These are phyloP conservation scores for Drosophila cognata DNA, from an alignment of 2,888 invertebrate species.

Conservation along the genomic window DNA sequence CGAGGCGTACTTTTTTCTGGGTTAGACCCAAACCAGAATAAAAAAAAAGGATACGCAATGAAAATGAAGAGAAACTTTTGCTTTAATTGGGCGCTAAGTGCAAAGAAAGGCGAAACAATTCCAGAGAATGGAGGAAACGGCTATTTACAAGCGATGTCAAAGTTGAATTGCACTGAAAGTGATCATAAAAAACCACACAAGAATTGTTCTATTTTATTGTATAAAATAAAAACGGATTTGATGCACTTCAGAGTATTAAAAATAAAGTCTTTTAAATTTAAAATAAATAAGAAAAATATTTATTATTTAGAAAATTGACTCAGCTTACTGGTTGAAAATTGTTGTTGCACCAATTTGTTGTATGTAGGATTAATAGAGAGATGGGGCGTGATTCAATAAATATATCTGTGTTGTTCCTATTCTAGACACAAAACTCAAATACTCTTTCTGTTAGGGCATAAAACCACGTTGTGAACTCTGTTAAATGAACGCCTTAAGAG, in stretches of 20 bases:
- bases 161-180: conserved; percentile 12
- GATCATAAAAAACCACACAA: not conserved
- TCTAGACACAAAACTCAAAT: not conserved
- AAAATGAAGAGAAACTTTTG: conserved; percentile 66
- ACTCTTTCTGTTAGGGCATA: conserved; percentile 7
- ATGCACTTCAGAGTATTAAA: not conserved
- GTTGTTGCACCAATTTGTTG: not conserved
- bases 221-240: not conserved
- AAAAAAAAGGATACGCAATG: conserved; percentile 52
- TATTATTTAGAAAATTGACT: not conserved
- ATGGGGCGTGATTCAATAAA: not conserved
- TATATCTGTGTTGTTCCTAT: not conserved
- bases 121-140: not conserved
- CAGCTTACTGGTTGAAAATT: not conserved
- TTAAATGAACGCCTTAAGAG: conserved; percentile 12
- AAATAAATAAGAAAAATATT: not conserved
- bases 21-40: conserved; percentile 35
- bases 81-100: conserved; percentile 79
- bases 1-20: conserved; percentile 77
- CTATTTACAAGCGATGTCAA: not conserved
- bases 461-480: conserved; percentile 13
- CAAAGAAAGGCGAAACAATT: conserved; percentile 23
- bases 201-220: not conserved
- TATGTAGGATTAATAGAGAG: not conserved
- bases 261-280: not conserved